phyloP scores from a whole-genome alignment of 2,888 invertebrate species.

The Lasiommata megera region DNA sequence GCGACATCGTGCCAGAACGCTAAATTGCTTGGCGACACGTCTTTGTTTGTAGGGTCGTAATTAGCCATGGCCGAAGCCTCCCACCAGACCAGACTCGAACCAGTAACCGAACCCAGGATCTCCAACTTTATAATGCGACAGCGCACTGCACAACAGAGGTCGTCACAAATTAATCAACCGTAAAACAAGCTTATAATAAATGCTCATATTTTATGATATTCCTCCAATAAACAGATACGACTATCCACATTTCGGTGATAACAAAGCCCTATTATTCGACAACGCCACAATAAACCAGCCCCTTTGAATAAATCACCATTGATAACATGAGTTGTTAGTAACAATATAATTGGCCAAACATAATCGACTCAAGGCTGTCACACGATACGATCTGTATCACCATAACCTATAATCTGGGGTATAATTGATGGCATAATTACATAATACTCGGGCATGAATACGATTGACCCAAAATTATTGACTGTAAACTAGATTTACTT shows the following conservation, averaged over 20 bases:
- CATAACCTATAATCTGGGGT: constrained; percentile 33
- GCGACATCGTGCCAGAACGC: no score
- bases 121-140: no score
- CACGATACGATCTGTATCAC: constrained; percentile 33
- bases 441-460: constrained; percentile 25
- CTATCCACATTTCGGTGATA: background rate
- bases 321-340: constrained; percentile 30
- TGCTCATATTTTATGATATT: background rate
- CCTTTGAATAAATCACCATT: constrained; percentile 40
- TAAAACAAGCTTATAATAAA: no score
- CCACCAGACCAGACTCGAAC: no score
- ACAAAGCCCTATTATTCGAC: background rate
- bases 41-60: no score
- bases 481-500: constrained; percentile 12
- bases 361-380: constrained; percentile 34
- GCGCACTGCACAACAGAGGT: no score
- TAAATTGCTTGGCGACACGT: no score
- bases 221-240: background rate
- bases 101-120: no score
- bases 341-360: constrained; percentile 30
- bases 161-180: no score
- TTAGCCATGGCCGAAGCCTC: no score
- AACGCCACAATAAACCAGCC: background rate
- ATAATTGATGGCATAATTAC: constrained; percentile 36
- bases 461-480: constrained; percentile 21